Conservation (phyloP, 2,888 invertebrate species). For the Pherbina coryleti region DNA sequence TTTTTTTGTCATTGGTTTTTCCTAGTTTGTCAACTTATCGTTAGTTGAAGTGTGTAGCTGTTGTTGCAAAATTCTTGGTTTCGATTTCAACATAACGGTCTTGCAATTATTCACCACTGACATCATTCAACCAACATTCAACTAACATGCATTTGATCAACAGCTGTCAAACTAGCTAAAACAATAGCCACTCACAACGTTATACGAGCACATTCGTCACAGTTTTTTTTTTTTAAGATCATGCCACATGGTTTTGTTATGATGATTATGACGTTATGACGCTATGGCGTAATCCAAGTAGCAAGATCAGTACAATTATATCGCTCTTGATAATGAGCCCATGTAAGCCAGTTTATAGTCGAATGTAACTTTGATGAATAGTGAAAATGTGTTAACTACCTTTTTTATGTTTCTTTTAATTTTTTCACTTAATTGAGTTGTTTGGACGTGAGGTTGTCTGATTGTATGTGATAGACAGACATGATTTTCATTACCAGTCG, state of each 20-base stretch:
- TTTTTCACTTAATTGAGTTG: too few relatives aligned
- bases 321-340: conserved; percentile 6
- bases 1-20: not conserved
- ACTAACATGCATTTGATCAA: not conserved
- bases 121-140: not conserved
- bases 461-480: too few relatives aligned
- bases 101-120: not conserved
- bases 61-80: not conserved
- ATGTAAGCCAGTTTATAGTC: too few relatives aligned
- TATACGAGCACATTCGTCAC: not conserved
- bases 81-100: not conserved
- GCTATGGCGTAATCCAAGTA: conserved; percentile 18
- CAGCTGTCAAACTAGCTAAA: not conserved
- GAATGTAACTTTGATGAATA: too few relatives aligned
- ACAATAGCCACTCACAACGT: not conserved
- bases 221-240: not conserved
- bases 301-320: conserved; percentile 51
- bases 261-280: not conserved
- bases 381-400: too few relatives aligned
- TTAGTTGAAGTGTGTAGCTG: not conserved
- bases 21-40: not conserved
- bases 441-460: too few relatives aligned
- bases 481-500: too few relatives aligned
- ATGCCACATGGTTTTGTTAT: not conserved
- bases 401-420: too few relatives aligned